These are phyloP conservation scores for Littorina saxatilis DNA, from an alignment of 1,140 invertebrate genomes.

Conservation along the genomic window DNA sequence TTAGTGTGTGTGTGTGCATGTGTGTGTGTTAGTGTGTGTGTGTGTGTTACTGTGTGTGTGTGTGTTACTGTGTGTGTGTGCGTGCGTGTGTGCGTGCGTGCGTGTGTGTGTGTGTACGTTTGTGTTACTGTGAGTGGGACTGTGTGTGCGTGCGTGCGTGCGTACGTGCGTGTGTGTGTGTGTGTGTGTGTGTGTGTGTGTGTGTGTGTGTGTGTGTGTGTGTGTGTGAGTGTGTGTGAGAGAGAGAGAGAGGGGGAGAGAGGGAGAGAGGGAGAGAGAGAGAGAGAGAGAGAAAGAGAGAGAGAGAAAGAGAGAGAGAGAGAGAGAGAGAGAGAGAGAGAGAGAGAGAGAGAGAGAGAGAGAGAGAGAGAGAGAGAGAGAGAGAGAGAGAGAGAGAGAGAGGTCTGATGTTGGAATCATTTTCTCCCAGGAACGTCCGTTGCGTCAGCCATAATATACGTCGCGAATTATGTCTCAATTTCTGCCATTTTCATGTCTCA, in stretches of 20 bases:
- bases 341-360: too few species aligned
- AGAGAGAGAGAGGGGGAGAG: not conserved
- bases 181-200: not conserved
- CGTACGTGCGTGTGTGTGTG: slow-evolving; percentile 81
- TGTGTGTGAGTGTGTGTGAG: not conserved
- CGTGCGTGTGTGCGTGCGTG: slow-evolving; percentile 20
- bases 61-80: slow-evolving; percentile 13
- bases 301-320: too few species aligned
- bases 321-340: too few species aligned
- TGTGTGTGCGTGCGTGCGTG: slow-evolving; percentile 92
- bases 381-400: too few species aligned
- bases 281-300: too few species aligned
- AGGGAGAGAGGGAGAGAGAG: not conserved
- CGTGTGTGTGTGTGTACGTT: slow-evolving; percentile 21
- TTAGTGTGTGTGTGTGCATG: not conserved
- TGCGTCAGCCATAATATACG: too few species aligned
- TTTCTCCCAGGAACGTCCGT: too few species aligned
- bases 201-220: not conserved
- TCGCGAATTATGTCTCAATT: too few species aligned
- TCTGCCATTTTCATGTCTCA: too few species aligned
- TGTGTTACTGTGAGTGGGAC: slow-evolving; percentile 56
- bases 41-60: not conserved
- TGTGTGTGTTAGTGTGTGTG: not conserved
- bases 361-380: too few species aligned
- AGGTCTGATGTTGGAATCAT: too few species aligned